A percentile compares a stretch with the other conserved stretches of the same genome.
Evolutionary conservation across 2,113 vertebrate species (phyloP).

Genomic region (Myiopsitta monachus): DNA sequence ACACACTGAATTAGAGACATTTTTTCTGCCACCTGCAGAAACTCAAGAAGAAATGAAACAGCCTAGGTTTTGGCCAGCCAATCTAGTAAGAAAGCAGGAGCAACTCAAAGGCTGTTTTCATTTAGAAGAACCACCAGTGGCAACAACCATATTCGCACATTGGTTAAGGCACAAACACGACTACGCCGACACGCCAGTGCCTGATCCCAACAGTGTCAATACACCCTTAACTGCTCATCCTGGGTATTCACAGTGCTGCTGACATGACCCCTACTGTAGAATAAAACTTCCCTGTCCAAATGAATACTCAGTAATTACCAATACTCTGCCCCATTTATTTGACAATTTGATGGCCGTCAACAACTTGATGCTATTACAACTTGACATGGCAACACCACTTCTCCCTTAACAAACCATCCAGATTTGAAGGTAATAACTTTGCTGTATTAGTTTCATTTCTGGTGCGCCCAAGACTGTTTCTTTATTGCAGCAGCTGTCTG

Average conservation of each 20-base stretch:
- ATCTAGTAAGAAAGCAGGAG: not conserved
- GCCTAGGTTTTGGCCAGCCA: not conserved
- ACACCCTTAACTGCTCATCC: not conserved
- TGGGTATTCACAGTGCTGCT: not conserved
- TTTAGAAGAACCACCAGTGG: not conserved
- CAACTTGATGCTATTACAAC: not conserved
- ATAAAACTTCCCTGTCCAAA: not conserved
- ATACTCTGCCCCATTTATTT: not conserved
- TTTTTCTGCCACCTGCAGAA: not conserved
- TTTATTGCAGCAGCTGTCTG: not conserved
- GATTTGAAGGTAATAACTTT: not conserved
- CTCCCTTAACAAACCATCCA: not conserved
- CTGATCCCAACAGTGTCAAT: not conserved
- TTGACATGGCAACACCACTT: not conserved
- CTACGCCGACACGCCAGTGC: accelerated
- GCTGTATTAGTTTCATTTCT: not conserved
- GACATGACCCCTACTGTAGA: accelerated
- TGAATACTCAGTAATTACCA: not conserved
- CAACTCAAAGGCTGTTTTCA: not conserved
- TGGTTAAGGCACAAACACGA: not conserved
- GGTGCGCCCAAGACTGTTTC: not conserved
- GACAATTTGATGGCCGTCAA: not conserved
- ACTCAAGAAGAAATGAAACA: not conserved
- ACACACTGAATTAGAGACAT: not conserved
- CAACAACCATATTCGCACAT: not conserved